Evolutionary conservation across 2,888 invertebrate species (phyloP), one percentile per base, ranked within the genome.

Genomic region (Drosophila bunnanda): DNA sequence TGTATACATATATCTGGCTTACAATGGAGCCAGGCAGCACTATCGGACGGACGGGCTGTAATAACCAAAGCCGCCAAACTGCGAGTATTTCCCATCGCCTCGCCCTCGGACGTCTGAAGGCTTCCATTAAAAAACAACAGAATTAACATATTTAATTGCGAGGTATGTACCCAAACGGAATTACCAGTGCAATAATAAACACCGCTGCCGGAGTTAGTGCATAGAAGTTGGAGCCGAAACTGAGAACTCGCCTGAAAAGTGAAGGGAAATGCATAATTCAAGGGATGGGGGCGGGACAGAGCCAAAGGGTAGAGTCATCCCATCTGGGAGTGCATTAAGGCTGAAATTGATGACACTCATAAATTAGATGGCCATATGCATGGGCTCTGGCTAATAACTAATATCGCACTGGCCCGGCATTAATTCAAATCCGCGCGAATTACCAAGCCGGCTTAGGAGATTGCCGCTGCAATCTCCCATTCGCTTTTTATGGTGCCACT

Each of bases 271-370:
- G 32, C 15, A 28, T 36, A 22, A 22, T 17, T 30, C 30, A 38
- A 34, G 20, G 50, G 20, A n/a, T 22, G 43, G 8, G 3, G n/a
- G 32, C 3, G 12, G n/a, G 15, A 17, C 17, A 13, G 44, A 30
- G 13, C 59, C 22, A 30, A 30, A 15, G 22, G 62, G 34, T 30
- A 44, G 30, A 68, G 55, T 57, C 57, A 41, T 43, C 28, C 8
- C 28, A 36, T 38, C 67, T 46, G 46, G 25, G 25, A 32, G 48
- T 70, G 38, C 59, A 54, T 59, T 50, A 50, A n/a, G 28, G 34
- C 55, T 68, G n/a, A 54, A 83, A 86, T 83, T 86, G 84, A 86
- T 86, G 82, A 78, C 76, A 78, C 81, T 76, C 82, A 78, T 86
- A 86, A 82, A 83, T 71, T 68, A 72, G 55, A 41, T 43, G 50